phyloP scores from a whole-genome alignment of 2,888 invertebrate species.

The Rhynchonema sp. region DNA sequence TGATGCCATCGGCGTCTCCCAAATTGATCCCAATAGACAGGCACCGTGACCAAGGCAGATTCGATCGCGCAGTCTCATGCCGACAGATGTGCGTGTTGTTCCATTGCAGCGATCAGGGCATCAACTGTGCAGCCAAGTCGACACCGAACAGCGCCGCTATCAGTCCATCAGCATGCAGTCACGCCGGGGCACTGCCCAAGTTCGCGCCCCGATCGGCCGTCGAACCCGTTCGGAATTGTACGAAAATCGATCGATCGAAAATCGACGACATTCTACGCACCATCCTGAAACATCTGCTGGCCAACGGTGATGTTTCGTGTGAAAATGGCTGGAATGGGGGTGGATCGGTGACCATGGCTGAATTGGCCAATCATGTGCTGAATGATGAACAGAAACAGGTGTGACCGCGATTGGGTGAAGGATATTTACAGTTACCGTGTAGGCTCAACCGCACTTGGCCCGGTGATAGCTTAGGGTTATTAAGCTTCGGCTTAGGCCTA shows the following conservation, averaged over 20 bases:
- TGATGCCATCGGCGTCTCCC: neutral
- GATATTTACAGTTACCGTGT: neutral
- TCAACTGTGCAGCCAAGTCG: neutral
- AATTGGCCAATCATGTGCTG: too few species aligned
- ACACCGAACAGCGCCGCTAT: neutral
- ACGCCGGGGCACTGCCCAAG: too few species aligned
- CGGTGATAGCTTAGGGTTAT: too few species aligned
- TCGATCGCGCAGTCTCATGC: too few species aligned
- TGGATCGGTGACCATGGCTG: too few species aligned
- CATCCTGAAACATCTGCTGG: constrained; percentile 44
- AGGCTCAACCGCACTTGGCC: constrained; percentile 10
- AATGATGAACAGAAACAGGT: too few species aligned
- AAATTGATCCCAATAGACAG: too few species aligned
- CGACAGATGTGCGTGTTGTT: too few species aligned
- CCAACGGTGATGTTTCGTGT: too few species aligned
- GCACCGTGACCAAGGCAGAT: too few species aligned
- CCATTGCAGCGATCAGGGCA: neutral
- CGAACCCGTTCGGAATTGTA: constrained; percentile 65
- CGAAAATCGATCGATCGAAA: constrained; percentile 48
- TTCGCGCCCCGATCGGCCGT: constrained; percentile 12
- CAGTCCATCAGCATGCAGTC: neutral
- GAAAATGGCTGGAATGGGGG: too few species aligned
- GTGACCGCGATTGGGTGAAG: neutral
- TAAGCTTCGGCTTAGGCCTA: too few species aligned
- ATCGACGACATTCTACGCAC: constrained; percentile 43